A percentile compares a stretch with the other conserved stretches of the same genome.
Conservation (phyloP, 2,113 vertebrate genomes). For the Mobula hypostoma region DNA sequence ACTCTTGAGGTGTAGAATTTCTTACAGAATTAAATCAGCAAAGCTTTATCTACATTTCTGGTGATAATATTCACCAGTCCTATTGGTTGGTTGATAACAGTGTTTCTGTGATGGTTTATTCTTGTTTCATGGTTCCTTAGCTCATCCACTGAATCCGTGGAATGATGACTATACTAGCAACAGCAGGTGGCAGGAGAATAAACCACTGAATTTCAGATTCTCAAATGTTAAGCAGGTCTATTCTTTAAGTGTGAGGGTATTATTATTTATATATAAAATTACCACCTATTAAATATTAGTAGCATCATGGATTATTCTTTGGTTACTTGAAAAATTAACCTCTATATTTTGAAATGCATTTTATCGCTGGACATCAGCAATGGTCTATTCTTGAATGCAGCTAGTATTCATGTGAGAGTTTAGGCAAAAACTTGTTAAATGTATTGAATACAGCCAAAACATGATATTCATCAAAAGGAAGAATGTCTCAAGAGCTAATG, state of each 20-base stretch:
- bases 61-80: neutral
- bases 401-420: neutral
- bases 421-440: neutral
- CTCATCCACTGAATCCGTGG: neutral
- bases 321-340: neutral
- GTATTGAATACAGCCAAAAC: neutral
- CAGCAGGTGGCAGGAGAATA: neutral
- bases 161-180: neutral
- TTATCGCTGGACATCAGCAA: neutral
- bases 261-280: neutral
- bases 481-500: neutral
- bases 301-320: neutral
- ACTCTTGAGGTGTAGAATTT: neutral
- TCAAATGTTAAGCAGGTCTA: neutral
- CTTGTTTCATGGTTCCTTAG: neutral
- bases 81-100: neutral
- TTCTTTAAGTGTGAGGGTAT: neutral
- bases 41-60: neutral
- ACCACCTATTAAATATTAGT: neutral
- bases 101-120: neutral
- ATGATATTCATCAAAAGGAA: neutral
- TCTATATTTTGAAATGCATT: neutral
- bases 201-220: neutral
- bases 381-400: neutral
- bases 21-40: neutral